Base-by-base conservation (phyloP, 1,140 invertebrate species). In the Temnothorax longispinosus region DNA sequence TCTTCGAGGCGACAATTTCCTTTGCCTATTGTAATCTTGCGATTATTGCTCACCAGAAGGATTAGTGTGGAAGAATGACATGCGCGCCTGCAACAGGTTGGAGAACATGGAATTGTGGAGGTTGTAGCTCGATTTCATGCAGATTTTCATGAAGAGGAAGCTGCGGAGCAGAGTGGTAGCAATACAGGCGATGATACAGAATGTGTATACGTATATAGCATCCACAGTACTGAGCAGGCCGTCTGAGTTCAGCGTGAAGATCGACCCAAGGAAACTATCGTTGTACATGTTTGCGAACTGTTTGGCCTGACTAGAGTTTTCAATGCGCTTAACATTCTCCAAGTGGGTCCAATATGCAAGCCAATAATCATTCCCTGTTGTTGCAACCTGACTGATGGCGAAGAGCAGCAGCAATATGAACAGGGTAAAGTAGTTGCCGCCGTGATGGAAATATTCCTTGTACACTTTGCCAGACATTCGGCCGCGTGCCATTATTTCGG, bases 91-190 rank as follows among this genome's bases (percentile, higher is more conserved):
- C 5, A 99, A 91, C 89, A 98, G 96, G 86, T 97, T 97, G 27
- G 95, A 94, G 92, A 99, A 99, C 98, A 99, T 99, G 0, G 94
- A 95, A 92, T 98, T 97, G 93, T 99, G 98, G 7, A 99, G 95
- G 38, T 96, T 97, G 84, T 96, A 96, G 0, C 98, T 98, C 0
- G 98, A 96, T 18, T 96, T 97, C 96, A 98, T 97, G 90, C 97
- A 98, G 8, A 98, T 96, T 89, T 97, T 96, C 94, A 98, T 98
- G 94, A 98, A 98, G 58, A 97, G 94, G 21, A 97, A 96, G 1
- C 96, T 96, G 35, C 97, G 95, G 1, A 96, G 93, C 1, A 97
- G 95, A 56, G 97, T 96, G 50, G 97, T 78, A 0, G 96, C 15
- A 4, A 95, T 95, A 10, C 94, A 94, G 0, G 85, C 15, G 4